Conservation (phyloP, 1,140 invertebrate species). For the Bombus balteatus region DNA sequence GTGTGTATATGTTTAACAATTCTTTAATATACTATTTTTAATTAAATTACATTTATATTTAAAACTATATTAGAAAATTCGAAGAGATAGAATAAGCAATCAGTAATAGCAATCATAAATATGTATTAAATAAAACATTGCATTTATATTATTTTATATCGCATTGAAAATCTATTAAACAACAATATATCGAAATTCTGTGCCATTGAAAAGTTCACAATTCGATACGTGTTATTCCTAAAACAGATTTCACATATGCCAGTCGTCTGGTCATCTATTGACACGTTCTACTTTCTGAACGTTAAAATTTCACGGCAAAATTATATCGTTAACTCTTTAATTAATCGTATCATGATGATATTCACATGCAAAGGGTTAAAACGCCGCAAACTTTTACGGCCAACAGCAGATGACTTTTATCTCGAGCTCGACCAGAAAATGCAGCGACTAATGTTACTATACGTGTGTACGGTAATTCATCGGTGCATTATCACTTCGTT, state of each 20-base stretch:
- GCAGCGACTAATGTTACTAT: neutral
- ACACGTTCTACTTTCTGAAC: neutral
- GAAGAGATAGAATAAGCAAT: too few species aligned
- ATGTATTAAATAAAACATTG: too few species aligned
- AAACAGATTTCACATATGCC: neutral
- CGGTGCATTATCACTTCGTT: conserved; percentile 11
- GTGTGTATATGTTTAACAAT: neutral
- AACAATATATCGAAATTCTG: neutral
- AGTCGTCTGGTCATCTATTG: neutral
- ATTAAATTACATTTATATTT: too few species aligned
- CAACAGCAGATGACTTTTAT: neutral
- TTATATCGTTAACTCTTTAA: neutral
- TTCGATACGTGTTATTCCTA: neutral
- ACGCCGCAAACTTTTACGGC: neutral
- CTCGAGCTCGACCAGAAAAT: neutral
- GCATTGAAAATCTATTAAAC: neutral
- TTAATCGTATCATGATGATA: neutral
- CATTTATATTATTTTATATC: too few species aligned
- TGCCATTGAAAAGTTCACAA: neutral
- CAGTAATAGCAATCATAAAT: too few species aligned
- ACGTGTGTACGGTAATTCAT: neutral
- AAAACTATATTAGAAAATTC: too few species aligned
- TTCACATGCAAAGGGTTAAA: neutral
- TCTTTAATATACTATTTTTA: neutral
- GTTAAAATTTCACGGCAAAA: neutral